Percentiles rank a stretch among this genome's conserved stretches.
Evolutionary conservation across 2,113 vertebrate species (phyloP).

Genomic region (Caranx melampygus): DNA sequence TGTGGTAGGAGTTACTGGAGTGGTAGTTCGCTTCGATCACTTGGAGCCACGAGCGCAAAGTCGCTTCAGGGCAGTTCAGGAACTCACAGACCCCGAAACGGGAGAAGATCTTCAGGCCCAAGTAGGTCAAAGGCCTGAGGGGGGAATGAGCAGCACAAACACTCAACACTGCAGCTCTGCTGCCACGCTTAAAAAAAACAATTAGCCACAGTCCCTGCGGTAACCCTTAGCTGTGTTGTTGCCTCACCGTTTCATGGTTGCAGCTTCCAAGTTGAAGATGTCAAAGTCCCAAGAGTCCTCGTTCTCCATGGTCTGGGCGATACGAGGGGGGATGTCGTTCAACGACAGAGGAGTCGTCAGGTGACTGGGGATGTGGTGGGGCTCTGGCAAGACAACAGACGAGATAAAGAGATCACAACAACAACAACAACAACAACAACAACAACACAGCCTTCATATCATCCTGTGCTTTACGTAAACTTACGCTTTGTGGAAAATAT

Average conservation of each 20-base stretch:
- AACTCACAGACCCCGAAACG: slow-evolving; percentile 95
- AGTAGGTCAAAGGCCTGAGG: slow-evolving; percentile 91
- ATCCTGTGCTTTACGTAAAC: slow-evolving; percentile 61
- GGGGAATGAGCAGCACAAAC: slow-evolving; percentile 52
- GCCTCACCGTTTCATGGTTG: slow-evolving; percentile 91
- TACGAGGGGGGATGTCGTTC: slow-evolving; percentile 90
- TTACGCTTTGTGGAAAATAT: slow-evolving; percentile 93
- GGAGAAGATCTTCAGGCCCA: slow-evolving; percentile 95
- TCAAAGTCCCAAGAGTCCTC: slow-evolving; percentile 96
- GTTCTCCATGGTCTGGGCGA: slow-evolving; percentile 94
- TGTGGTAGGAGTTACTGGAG: slow-evolving; percentile 96
- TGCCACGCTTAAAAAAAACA: not conserved
- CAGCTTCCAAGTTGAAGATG: slow-evolving; percentile 94
- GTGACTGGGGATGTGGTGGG: slow-evolving; percentile 86
- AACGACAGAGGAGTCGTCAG: slow-evolving; percentile 86
- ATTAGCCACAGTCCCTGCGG: not conserved
- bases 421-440: not conserved
- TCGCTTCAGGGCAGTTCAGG: slow-evolving; percentile 92
- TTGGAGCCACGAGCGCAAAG: slow-evolving; percentile 93
- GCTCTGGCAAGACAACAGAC: slow-evolving; percentile 78
- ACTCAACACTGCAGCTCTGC: not conserved
- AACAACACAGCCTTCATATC: not conserved
- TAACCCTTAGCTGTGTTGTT: not conserved
- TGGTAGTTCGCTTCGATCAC: slow-evolving; percentile 96
- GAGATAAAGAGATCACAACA: not conserved